Conservation (phyloP, 2,888 invertebrate species). For the Drosophila yooni region DNA sequence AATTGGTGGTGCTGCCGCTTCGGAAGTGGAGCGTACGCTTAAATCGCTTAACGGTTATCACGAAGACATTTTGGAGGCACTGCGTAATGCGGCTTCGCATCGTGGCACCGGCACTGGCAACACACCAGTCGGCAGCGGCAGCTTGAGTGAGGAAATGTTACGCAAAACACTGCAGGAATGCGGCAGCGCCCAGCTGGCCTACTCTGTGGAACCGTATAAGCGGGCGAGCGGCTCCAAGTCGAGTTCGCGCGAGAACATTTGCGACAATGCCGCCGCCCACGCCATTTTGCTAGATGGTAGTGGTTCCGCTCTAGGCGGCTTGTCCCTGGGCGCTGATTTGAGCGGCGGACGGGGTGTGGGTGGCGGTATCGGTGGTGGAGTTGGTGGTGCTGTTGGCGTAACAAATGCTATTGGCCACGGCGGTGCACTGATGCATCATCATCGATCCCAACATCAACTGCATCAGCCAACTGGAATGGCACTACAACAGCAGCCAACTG, state of each 20-base stretch:
- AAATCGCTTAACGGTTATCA: slow-evolving; percentile 96
- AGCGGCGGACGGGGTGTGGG: slow-evolving; percentile 54
- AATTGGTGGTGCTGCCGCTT: slow-evolving; percentile 87
- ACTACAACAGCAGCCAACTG: slow-evolving; percentile 86
- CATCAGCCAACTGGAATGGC: slow-evolving; percentile 85
- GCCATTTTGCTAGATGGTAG: slow-evolving; percentile 85
- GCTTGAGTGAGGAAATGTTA: slow-evolving; percentile 89
- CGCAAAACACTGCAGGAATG: slow-evolving; percentile 89
- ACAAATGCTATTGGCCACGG: slow-evolving; percentile 66
- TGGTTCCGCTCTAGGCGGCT: slow-evolving; percentile 61
- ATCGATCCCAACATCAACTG: slow-evolving; percentile 81
- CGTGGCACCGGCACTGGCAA: slow-evolving; percentile 87
- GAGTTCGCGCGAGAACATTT: slow-evolving; percentile 90
- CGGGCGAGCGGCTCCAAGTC: slow-evolving; percentile 86
- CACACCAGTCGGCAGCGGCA: slow-evolving; percentile 88
- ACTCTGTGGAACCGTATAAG: slow-evolving; percentile 87
- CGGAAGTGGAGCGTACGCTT: slow-evolving; percentile 94
- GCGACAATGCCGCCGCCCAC: slow-evolving; percentile 87
- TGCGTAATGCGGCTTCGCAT: slow-evolving; percentile 92
- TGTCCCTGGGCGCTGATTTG: slow-evolving; percentile 77
- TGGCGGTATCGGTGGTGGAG: slow-evolving; percentile 33
- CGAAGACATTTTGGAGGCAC: slow-evolving; percentile 95
- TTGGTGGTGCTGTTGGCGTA: slow-evolving; percentile 38
- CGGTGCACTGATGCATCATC: slow-evolving; percentile 84
- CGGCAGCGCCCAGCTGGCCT: slow-evolving; percentile 85